Evolutionary conservation across 2,113 vertebrate genomes (phyloP).

Genomic region (Erythrocebus patas): DNA sequence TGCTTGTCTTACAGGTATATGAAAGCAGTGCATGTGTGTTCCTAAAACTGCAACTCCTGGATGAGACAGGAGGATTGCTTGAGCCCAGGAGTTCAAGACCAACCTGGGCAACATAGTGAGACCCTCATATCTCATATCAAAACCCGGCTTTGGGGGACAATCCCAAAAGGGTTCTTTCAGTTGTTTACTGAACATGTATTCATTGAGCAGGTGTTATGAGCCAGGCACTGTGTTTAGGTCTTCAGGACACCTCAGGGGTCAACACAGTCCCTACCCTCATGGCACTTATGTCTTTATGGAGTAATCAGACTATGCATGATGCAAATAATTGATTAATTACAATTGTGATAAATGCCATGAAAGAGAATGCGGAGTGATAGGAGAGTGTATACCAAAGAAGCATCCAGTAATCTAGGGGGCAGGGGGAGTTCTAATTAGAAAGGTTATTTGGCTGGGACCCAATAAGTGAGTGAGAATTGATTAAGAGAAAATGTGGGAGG

Average conservation of each 20-base stretch:
- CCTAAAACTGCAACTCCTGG: neutral
- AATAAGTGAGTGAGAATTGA: neutral
- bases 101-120: too few relatives aligned
- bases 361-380: neutral
- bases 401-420: neutral
- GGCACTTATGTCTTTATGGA: neutral
- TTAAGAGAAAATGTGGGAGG: neutral
- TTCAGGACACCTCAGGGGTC: neutral
- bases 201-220: neutral
- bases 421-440: neutral
- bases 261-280: neutral
- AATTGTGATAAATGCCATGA: neutral
- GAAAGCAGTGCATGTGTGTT: neutral
- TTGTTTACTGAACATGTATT: neutral
- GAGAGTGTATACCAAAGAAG: neutral
- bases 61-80: too few relatives aligned
- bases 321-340: neutral
- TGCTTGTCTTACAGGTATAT: neutral
- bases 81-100: too few relatives aligned
- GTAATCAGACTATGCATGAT: neutral
- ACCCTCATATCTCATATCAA: neutral
- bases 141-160: neutral
- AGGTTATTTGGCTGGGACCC: neutral
- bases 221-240: neutral
- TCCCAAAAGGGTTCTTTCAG: neutral